These are phyloP conservation scores for Cherax destructor DNA, from an alignment of 1,140 invertebrate genomes.

Conservation along the genomic window DNA sequence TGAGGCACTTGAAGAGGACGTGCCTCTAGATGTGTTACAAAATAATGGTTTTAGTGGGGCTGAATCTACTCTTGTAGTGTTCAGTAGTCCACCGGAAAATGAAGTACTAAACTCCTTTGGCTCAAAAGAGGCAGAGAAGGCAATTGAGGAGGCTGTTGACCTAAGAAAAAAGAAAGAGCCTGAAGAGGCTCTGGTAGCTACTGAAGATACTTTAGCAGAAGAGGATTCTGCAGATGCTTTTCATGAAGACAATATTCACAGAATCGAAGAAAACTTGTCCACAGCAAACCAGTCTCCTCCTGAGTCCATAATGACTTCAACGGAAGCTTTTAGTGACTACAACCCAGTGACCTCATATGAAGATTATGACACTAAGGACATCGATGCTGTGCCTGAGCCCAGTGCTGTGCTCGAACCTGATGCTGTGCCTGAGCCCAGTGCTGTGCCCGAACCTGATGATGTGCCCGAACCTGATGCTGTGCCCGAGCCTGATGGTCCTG, in stretches of 20 bases:
- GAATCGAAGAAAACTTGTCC: background rate
- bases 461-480: conserved; percentile 1
- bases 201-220: conserved; percentile 16
- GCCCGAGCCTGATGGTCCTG: background rate
- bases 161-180: background rate
- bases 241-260: background rate
- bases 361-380: background rate
- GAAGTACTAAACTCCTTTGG: conserved; percentile 9
- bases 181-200: background rate
- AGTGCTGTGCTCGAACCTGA: background rate
- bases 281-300: background rate
- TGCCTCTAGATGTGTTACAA: conserved; percentile 39
- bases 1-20: background rate
- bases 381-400: background rate
- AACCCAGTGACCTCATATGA: background rate
- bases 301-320: background rate
- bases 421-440: background rate
- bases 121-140: conserved; percentile 22
- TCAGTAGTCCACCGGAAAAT: conserved; percentile 53
- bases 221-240: background rate
- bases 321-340: background rate
- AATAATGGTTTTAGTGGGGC: conserved; percentile 60
- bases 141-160: background rate
- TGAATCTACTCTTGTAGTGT: conserved; percentile 45
- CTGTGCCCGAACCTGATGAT: background rate